Evolutionary conservation across 2,888 invertebrate species (phyloP), one percentile per base, ranked within the genome.

Genomic region (Cybosia mesomella): DNA sequence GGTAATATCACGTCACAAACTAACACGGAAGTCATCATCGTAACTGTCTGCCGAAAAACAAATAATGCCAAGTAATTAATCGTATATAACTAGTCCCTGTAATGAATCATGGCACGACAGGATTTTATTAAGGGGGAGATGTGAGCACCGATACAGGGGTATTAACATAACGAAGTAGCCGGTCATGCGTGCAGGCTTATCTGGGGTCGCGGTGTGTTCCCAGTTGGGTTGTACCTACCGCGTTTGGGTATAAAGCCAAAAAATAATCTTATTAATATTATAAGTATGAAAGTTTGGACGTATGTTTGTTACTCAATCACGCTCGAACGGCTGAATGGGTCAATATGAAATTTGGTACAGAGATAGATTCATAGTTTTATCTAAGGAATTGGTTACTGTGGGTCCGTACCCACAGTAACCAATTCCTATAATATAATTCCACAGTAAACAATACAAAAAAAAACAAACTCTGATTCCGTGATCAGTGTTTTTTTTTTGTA

Each of bases 141-240:
- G 73, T 71, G 73, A 79, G 77, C 72, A 73, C 72, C 73, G 86
- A 85, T 87, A 87, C 70, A 66, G 53, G 62, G 67, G 82, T 84
- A 89, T 89, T 89, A 89, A 83, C 88, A 89, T 89, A 88, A 85
- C 87, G 85, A 85, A 87, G 86, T 81, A 86, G 83, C 78, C 87
- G 81, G 84, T 84, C 89, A 87, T 86, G 88, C 88, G 86, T 85
- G 82, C 70, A 43, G 73, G 80, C 85, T 85, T 87, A 85, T 87
- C 86, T 82, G 73, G 74, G 72, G 75, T 69, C 70, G 58, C 58
- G 82, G 80, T 76, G 71, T 67, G 68, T 79, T 68, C 75, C 74
- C 58, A 64, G 13, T 73, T 77, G 5, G 62, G 39, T 3, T 36
- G 34, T 32, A 7, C 5, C 22, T 32, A 7, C 5, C 22, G n/a